Evolutionary conservation across 2,797 vertebrate genomes (phyloP), one percentile per base, ranked within the genome.

Genomic region (Sebastes minor): DNA sequence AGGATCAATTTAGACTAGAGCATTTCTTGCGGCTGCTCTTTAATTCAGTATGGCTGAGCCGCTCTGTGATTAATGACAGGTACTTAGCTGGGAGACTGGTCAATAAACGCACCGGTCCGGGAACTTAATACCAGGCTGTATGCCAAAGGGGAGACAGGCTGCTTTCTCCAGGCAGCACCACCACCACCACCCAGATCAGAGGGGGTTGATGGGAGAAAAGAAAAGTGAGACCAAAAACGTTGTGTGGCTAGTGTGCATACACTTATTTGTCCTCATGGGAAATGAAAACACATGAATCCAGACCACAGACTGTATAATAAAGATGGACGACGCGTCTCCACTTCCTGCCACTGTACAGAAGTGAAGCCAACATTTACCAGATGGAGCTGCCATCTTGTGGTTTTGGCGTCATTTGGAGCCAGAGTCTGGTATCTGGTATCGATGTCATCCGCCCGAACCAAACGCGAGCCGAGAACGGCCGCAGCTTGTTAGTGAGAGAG

Each of bases 1-100:
- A 77, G 70, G 81, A 90, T 90, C 80, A 86, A 80, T 89, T 85
- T 75, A 81, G 71, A 88, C 74, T 78, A 75, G 72, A 81, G 72
- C 74, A 55, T 91, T 90, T 90, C 74, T 86, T 66, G 62, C 0
- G 46, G 85, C 59, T 91, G 82, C 80, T 91, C 72, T 94, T 91
- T 91, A 88, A 90, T 89, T 91, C 84, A 83, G 83, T 74, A 91
- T 85, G 88, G 76, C 63, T 76, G 85, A 86, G 75, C 60, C 11
- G 35, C 74, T 74, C 71, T 56, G 66, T 92, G 92, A 94, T 94
- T 91, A 94, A 94, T 94, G 92, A 70, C 59, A 80, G 74, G 81
- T 88, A 89, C 84, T 94, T 89, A 89, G 87, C 84, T 56, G 18
- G 77, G 74, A 90, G 89, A 91, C 79, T 14, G 77, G 86, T 93